Evolutionary conservation across 2,888 invertebrate genomes (phyloP).

Genomic region (Tetanocera ferruginea): DNA sequence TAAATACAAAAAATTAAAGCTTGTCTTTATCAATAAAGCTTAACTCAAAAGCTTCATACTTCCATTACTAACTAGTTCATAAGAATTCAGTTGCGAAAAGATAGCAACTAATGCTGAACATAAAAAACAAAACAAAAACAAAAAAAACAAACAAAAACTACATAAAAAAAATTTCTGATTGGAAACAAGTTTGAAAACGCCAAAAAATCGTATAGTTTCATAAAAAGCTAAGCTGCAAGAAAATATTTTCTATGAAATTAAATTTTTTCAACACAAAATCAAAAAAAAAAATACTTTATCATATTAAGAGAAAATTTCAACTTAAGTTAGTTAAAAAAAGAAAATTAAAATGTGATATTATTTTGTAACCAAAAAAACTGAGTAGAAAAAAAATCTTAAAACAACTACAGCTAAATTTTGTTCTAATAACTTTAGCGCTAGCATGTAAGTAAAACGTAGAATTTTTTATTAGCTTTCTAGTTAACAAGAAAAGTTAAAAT

Average conservation of each 20-base stretch:
- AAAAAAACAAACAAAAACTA: too few relatives aligned
- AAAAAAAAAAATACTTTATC: not conserved
- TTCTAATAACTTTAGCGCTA: not conserved
- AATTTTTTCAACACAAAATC: not conserved
- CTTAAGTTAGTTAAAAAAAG: not conserved
- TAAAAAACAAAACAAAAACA: too few relatives aligned
- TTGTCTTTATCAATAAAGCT: too few relatives aligned
- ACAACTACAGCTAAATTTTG: too few relatives aligned
- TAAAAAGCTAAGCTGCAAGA: too few relatives aligned
- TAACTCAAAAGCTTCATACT: too few relatives aligned
- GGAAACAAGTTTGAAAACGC: too few relatives aligned
- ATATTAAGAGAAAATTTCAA: not conserved
- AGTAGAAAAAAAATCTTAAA: not conserved
- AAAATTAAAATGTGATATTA: conserved; percentile 37
- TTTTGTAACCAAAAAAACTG: conserved; percentile 1
- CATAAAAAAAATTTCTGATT: too few relatives aligned
- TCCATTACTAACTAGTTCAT: not conserved
- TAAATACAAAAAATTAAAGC: too few relatives aligned
- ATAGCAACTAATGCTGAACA: too few relatives aligned
- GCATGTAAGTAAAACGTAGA: not conserved
- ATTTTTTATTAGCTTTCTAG: not conserved
- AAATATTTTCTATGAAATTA: too few relatives aligned
- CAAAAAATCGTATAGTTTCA: too few relatives aligned
- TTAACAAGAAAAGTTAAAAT: not conserved
- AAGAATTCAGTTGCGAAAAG: not conserved